phyloP scores from a whole-genome alignment of 2,888 invertebrate genomes.

The Andrena flavipes region DNA sequence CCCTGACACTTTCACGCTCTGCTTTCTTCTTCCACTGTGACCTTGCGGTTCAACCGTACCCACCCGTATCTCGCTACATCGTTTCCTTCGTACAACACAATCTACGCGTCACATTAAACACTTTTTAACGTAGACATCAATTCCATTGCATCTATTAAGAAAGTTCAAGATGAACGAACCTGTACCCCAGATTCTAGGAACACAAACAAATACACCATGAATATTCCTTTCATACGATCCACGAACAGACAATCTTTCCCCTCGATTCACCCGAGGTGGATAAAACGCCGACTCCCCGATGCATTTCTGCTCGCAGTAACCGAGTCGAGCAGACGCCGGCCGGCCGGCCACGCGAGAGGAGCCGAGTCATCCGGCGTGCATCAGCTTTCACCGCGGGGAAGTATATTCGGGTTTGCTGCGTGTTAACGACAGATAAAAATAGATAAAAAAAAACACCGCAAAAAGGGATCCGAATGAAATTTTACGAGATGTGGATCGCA shows the following conservation, averaged over 20 bases:
- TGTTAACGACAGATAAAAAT: slow-evolving; percentile 39
- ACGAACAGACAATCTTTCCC: not conserved
- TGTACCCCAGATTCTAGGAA: too few relatives aligned
- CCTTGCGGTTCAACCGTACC: too few relatives aligned
- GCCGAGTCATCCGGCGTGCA: slow-evolving; percentile 17
- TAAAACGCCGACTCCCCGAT: slow-evolving; percentile 30
- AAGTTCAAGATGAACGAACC: too few relatives aligned
- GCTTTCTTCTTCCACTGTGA: too few relatives aligned
- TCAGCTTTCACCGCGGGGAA: slow-evolving; percentile 28
- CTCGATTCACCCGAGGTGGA: slow-evolving; percentile 15
- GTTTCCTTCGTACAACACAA: too few relatives aligned
- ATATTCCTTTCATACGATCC: slow-evolving; percentile 9
- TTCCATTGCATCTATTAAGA: too few relatives aligned
- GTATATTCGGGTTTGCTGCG: slow-evolving; percentile 27
- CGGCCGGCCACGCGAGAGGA: slow-evolving; percentile 16
- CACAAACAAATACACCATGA: not conserved
- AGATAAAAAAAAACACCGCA: slow-evolving; percentile 32
- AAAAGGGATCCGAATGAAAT: slow-evolving; percentile 58
- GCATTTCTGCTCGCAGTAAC: slow-evolving; percentile 23
- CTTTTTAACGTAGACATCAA: too few relatives aligned
- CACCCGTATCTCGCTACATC: too few relatives aligned
- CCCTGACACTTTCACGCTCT: too few relatives aligned
- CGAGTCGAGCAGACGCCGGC: slow-evolving; percentile 29
- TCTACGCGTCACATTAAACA: too few relatives aligned
- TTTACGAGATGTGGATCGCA: slow-evolving; percentile 58